Conservation (phyloP, 1,140 invertebrate species). For the Drosophila nebulosa region DNA sequence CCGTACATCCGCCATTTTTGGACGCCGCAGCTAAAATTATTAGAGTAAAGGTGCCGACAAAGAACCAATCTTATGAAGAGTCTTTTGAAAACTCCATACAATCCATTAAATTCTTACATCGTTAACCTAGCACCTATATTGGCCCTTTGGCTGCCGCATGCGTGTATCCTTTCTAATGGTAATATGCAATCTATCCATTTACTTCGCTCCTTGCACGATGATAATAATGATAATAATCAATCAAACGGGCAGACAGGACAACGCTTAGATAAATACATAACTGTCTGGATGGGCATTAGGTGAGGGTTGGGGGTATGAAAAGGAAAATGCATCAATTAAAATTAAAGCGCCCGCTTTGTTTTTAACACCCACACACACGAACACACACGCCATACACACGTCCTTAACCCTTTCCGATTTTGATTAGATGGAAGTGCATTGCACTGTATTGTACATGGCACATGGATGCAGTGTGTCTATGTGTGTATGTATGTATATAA, state of each 20-base stretch:
- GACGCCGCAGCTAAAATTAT: no score
- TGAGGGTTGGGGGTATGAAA: neutral
- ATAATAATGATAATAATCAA: conserved; percentile 44
- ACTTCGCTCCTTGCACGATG: conserved; percentile 7
- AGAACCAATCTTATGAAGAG: no score
- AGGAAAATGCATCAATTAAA: conserved; percentile 66
- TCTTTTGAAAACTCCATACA: no score
- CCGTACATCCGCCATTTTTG: no score
- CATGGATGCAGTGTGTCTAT: conserved; percentile 11
- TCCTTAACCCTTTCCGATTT: conserved; percentile 17
- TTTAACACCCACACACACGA: neutral
- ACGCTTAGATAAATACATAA: conserved; percentile 43
- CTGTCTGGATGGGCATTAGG: neutral
- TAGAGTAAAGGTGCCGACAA: no score
- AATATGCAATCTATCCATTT: conserved; percentile 10
- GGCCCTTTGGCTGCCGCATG: neutral
- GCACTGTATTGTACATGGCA: conserved; percentile 39
- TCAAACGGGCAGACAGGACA: conserved; percentile 29
- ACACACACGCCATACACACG: conserved; percentile 18
- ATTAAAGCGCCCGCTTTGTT: conserved; percentile 63
- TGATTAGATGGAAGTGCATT: conserved; percentile 77
- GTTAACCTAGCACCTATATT: neutral
- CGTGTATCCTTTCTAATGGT: neutral
- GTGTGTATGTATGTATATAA: conserved; percentile 18
- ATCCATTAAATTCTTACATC: neutral